Evolutionary conservation across 2,797 vertebrate genomes (phyloP).

Genomic region (Sebastes trivittatus): DNA sequence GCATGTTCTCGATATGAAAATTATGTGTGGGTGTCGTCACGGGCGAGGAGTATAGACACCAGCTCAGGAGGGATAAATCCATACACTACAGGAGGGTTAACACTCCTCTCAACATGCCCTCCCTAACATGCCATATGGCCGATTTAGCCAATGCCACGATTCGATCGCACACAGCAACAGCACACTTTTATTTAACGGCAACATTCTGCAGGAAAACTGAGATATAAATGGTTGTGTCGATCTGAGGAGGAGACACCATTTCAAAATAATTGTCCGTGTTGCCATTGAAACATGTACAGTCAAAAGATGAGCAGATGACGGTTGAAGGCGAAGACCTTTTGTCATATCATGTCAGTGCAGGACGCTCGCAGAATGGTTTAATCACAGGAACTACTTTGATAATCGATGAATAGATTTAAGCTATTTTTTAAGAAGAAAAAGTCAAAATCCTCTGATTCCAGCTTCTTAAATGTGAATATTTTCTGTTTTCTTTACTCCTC

Average conservation of each 20-base stretch:
- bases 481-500: not conserved
- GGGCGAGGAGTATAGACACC: not conserved
- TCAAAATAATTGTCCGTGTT: not conserved
- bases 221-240: not conserved
- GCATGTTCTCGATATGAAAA: not conserved
- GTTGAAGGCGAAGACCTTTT: conserved; percentile 15
- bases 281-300: not conserved
- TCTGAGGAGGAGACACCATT: not conserved
- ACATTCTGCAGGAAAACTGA: not conserved
- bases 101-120: conserved; percentile 33
- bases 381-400: not conserved
- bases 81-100: conserved; percentile 38
- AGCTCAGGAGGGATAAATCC: conserved; percentile 39
- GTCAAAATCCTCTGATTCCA: not conserved
- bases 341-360: not conserved
- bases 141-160: conserved; percentile 10
- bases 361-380: not conserved
- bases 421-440: not conserved
- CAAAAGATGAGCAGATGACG: conserved; percentile 30
- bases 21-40: not conserved
- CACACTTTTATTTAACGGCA: conserved; percentile 1
- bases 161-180: not conserved
- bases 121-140: conserved; percentile 40
- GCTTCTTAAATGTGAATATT: not conserved
- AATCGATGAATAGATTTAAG: not conserved